Evolutionary conservation across 2,888 invertebrate genomes (phyloP).

Genomic region (Autographa gamma): DNA sequence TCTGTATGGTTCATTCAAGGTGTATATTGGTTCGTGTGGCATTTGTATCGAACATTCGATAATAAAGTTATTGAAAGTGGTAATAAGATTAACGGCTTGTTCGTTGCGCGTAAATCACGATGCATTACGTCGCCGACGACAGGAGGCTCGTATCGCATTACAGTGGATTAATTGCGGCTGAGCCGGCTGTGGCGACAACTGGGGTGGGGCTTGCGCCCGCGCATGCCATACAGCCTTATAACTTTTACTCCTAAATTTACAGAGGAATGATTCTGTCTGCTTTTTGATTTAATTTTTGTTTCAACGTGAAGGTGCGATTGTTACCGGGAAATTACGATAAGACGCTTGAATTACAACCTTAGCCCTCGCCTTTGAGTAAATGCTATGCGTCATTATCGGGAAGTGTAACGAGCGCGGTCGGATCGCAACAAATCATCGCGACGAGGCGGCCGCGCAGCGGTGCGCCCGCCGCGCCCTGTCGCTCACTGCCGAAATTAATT

Average conservation of each 20-base stretch:
- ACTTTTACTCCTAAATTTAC: conserved; percentile 42
- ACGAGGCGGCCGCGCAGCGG: conserved; percentile 60
- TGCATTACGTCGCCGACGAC: conserved; percentile 87
- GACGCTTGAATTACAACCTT: conserved; percentile 74
- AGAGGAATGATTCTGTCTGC: conserved; percentile 26
- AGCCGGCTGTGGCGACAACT: conserved; percentile 77
- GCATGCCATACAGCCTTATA: conserved; percentile 59
- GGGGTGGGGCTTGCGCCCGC: conserved; percentile 70
- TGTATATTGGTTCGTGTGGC: conserved; percentile 75
- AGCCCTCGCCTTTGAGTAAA: conserved; percentile 78
- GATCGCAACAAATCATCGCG: conserved; percentile 83
- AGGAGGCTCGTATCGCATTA: conserved; percentile 86
- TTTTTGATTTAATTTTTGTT: conserved; percentile 64
- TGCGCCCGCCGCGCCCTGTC: conserved; percentile 75
- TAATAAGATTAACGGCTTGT: conserved; percentile 88
- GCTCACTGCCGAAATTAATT: conserved; percentile 87
- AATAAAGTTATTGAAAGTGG: conserved; percentile 89
- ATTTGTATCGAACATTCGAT: conserved; percentile 73
- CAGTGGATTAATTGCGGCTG: conserved; percentile 85
- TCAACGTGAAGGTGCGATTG: conserved; percentile 61
- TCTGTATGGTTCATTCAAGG: conserved; percentile 71
- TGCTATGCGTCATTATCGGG: conserved; percentile 82
- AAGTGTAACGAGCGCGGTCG: conserved; percentile 77
- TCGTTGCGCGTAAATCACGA: conserved; percentile 86
- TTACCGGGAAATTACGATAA: conserved; percentile 75